Evolutionary conservation across 2,888 invertebrate genomes (phyloP).

Genomic region (Keiferia lycopersicella): DNA sequence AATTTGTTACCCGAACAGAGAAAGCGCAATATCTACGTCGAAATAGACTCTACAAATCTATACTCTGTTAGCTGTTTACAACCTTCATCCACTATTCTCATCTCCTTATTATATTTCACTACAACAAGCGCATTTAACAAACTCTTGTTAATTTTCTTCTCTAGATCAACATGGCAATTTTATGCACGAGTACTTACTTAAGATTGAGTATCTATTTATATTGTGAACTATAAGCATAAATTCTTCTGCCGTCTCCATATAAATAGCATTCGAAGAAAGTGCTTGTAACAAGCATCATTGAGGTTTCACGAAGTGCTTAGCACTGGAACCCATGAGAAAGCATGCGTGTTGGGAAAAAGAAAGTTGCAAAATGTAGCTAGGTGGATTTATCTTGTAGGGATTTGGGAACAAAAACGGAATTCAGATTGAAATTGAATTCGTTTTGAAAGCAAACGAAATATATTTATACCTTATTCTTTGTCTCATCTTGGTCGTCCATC

Average conservation of each 20-base stretch:
- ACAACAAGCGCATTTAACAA: neutral
- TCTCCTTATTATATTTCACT: neutral
- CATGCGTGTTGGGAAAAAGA: neutral
- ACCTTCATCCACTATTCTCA: neutral
- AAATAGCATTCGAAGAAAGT: constrained; percentile 11
- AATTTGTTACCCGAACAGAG: too few relatives aligned
- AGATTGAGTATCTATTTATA: constrained; percentile 1
- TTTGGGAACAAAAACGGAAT: too few relatives aligned
- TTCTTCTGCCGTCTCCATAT: neutral
- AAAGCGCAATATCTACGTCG: too few relatives aligned
- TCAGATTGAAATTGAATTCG: too few relatives aligned
- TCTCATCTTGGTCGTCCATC: too few relatives aligned
- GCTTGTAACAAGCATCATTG: neutral
- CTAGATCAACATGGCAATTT: neutral
- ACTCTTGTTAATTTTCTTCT: neutral
- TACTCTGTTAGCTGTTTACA: too few relatives aligned
- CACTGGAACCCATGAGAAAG: neutral
- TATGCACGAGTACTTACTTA: neutral
- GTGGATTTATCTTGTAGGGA: too few relatives aligned
- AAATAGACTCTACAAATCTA: too few relatives aligned
- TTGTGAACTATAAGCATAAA: neutral
- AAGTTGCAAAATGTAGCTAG: neutral
- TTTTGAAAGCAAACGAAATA: too few relatives aligned
- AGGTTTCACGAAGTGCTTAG: neutral
- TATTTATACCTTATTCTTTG: too few relatives aligned